These are phyloP conservation scores for Metopia argyrocephala DNA, from an alignment of 2,888 invertebrate species.

Conservation along the genomic window DNA sequence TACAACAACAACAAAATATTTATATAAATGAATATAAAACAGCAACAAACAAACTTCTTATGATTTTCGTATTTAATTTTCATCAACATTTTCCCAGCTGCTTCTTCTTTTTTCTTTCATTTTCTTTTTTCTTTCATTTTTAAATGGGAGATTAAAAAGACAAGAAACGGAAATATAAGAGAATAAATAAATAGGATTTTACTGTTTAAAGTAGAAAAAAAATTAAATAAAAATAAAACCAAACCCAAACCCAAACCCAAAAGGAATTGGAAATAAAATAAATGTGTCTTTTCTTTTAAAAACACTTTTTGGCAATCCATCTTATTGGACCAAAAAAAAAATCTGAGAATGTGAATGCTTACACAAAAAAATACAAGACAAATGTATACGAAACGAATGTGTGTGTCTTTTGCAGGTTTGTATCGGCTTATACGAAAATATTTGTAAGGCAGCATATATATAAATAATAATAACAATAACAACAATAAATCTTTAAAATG, in stretches of 20 bases:
- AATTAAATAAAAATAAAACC: not conserved
- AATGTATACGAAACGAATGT: slow-evolving; percentile 2
- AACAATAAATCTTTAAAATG: slow-evolving; percentile 19
- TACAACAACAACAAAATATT: not conserved
- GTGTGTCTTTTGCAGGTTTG: not conserved
- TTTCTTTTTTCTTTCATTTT: slow-evolving; percentile 22
- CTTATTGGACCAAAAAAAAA: slow-evolving; percentile 11
- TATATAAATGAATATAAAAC: not conserved
- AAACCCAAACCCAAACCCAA: too few relatives aligned
- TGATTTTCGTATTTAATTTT: slow-evolving; percentile 19
- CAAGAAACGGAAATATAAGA: not conserved
- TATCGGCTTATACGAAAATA: slow-evolving; percentile 35
- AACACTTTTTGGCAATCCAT: slow-evolving; percentile 50
- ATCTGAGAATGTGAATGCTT: not conserved
- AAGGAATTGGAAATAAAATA: too few relatives aligned
- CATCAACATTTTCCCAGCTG: not conserved
- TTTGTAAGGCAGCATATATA: slow-evolving; percentile 20
- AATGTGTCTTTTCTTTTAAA: not conserved
- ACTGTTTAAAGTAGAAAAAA: slow-evolving; percentile 4
- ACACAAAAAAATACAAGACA: not conserved
- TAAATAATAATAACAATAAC: slow-evolving; percentile 1
- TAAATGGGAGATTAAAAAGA: slow-evolving; percentile 42
- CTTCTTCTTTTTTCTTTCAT: not conserved
- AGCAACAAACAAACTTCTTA: slow-evolving; percentile 19
- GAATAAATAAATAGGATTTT: slow-evolving; percentile 32